Conservation (phyloP, 2,888 invertebrate genomes). For the Callimorpha dominula region DNA sequence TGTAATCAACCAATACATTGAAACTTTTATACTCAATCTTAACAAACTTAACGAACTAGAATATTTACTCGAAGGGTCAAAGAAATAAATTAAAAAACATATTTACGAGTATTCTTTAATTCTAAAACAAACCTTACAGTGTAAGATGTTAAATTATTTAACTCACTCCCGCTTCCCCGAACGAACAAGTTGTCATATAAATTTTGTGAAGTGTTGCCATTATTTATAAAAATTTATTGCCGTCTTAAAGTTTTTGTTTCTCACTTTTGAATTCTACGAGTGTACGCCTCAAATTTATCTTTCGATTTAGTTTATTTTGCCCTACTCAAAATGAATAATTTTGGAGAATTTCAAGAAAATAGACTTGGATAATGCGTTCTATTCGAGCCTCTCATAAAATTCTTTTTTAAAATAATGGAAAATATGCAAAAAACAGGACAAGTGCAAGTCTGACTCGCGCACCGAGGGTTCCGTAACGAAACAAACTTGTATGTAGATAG, state of each 20-base stretch:
- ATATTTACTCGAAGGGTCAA: conserved; percentile 22
- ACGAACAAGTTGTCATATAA: conserved; percentile 52
- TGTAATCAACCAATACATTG: conserved; percentile 12
- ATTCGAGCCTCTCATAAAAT: no score
- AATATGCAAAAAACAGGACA: no score
- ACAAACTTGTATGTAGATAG: no score
- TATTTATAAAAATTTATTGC: conserved; percentile 52
- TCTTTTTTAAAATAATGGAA: no score
- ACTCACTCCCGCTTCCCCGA: conserved; percentile 36
- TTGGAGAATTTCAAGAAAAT: background rate
- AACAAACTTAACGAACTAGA: conserved; percentile 16
- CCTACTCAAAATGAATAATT: conserved; percentile 16
- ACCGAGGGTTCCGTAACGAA: no score
- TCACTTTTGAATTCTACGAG: conserved; percentile 45
- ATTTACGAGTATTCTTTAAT: conserved; percentile 52
- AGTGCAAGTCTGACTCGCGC: no score
- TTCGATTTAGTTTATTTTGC: conserved; percentile 22
- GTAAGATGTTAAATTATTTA: conserved; percentile 47
- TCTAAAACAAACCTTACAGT: conserved; percentile 27
- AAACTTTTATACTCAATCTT: conserved; percentile 20
- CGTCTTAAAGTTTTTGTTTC: conserved; percentile 43
- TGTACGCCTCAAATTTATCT: conserved; percentile 42
- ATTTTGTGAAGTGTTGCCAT: conserved; percentile 48
- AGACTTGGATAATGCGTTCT: background rate
- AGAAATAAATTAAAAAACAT: conserved; percentile 45